Conservation (phyloP, 2,113 vertebrate species). For the Amazona vittata region DNA sequence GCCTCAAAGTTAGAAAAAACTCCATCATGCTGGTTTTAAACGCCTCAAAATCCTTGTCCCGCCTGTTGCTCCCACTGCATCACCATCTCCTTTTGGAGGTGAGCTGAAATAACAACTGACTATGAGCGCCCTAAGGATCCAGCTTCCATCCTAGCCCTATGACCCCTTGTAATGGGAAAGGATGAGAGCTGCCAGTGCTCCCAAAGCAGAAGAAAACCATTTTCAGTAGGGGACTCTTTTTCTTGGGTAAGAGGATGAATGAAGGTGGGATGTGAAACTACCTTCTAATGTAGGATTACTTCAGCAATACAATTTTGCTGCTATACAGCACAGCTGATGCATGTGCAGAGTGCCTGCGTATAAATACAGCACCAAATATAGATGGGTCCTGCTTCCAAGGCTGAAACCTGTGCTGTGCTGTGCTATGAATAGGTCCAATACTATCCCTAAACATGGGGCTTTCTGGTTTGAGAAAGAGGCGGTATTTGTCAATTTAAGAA, state of each 20-base stretch:
- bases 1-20: neutral
- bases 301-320: neutral
- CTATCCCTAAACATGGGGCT: neutral
- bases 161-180: neutral
- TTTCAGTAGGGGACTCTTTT: neutral
- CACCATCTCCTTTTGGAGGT: neutral
- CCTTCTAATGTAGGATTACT: neutral
- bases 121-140: neutral
- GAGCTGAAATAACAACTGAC: neutral
- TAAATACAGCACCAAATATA: neutral
- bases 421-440: neutral
- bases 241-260: neutral
- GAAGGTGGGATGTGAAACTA: neutral
- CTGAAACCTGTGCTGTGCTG: neutral
- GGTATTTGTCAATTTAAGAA: neutral
- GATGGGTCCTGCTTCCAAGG: neutral
- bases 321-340: neutral
- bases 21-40: neutral
- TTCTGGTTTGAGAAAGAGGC: neutral
- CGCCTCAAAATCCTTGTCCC: neutral
- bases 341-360: neutral
- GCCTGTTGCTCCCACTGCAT: neutral
- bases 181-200: neutral
- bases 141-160: neutral
- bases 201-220: accelerated